Conservation (phyloP, 2,888 invertebrate genomes). For the Chloroclysta siterata region DNA sequence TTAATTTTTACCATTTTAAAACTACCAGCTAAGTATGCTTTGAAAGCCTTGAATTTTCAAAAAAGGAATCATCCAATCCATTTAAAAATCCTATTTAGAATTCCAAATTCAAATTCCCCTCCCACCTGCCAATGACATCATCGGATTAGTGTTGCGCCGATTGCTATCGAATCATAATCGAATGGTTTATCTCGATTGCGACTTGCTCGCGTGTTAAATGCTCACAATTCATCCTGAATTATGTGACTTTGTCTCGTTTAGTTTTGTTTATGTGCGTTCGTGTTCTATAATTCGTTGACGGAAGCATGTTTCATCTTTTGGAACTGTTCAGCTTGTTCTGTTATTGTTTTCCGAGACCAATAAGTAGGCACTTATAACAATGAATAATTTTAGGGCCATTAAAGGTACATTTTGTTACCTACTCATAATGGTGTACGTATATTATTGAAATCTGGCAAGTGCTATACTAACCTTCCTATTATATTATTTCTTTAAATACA, state of each 20-base stretch:
- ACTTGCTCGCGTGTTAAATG: slow-evolving; percentile 72
- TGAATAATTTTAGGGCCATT: neutral
- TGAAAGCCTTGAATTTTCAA: slow-evolving; percentile 39
- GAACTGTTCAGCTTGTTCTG: slow-evolving; percentile 42
- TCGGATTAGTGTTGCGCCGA: slow-evolving; percentile 59
- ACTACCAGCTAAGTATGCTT: neutral
- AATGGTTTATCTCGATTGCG: slow-evolving; percentile 61
- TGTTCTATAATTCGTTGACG: slow-evolving; percentile 60
- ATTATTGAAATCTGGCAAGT: too few species aligned
- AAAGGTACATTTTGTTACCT: neutral
- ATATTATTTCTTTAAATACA: too few species aligned
- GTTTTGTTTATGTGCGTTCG: slow-evolving; percentile 74
- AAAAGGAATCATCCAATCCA: slow-evolving; percentile 47
- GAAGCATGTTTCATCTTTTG: slow-evolving; percentile 53
- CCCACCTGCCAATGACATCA: slow-evolving; percentile 61
- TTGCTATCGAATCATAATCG: slow-evolving; percentile 50
- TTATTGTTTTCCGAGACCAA: slow-evolving; percentile 43
- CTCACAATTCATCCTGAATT: slow-evolving; percentile 75
- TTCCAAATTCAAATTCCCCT: slow-evolving; percentile 55
- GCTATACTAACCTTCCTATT: too few species aligned
- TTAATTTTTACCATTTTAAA: neutral
- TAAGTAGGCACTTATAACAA: neutral
- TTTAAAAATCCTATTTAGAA: slow-evolving; percentile 43
- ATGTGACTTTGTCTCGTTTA: slow-evolving; percentile 75
- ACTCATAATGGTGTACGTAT: too few species aligned